Conservation (phyloP, 2,797 vertebrate species). For the Chelon auratus region DNA sequence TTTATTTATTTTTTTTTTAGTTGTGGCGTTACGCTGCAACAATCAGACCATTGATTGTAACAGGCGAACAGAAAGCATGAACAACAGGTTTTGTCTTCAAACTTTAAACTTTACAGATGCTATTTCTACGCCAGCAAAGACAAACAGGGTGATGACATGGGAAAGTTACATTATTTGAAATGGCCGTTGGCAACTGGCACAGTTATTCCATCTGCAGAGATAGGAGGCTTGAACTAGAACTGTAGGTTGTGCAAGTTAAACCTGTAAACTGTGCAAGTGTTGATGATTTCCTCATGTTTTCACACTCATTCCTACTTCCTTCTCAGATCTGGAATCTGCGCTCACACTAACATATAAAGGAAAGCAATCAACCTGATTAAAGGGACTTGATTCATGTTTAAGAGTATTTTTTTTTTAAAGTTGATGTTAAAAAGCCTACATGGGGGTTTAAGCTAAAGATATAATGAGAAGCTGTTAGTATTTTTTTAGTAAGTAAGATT, state of each 20-base stretch:
- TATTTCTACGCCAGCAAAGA: not conserved
- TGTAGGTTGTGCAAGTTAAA: constrained; percentile 38
- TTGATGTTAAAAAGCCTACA: too few relatives aligned
- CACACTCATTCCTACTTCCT: not conserved
- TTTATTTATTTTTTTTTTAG: too few relatives aligned
- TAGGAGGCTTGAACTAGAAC: not conserved
- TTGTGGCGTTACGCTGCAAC: too few relatives aligned
- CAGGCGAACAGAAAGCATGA: not conserved
- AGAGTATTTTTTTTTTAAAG: too few relatives aligned
- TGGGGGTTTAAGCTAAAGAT: too few relatives aligned
- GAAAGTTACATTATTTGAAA: not conserved
- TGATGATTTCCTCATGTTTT: constrained; percentile 47
- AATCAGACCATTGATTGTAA: not conserved
- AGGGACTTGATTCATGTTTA: too few relatives aligned
- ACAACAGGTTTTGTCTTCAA: not conserved
- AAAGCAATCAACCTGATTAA: not conserved
- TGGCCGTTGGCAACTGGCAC: not conserved
- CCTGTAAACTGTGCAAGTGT: constrained; percentile 23
- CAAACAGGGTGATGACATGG: not conserved
- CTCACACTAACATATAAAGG: not conserved
- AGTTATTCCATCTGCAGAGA: not conserved
- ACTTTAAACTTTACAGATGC: not conserved
- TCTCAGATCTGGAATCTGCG: not conserved
- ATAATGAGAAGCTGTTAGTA: too few relatives aligned
- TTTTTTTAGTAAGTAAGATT: too few relatives aligned